Base-by-base conservation (phyloP, 2,888 invertebrate genomes). In the Drosophila incognita region DNA sequence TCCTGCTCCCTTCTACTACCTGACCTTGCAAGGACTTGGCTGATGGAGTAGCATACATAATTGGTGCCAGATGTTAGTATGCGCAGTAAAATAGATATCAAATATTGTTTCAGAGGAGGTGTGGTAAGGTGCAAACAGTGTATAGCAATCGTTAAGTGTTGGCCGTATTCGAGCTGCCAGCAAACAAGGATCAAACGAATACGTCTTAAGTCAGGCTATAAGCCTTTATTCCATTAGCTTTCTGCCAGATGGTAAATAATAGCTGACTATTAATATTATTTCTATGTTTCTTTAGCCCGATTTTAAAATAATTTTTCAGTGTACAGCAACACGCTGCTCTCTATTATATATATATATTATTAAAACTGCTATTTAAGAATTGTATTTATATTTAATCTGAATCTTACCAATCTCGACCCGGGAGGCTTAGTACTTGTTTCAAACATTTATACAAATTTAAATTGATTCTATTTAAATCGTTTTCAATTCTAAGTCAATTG, bases 1-100 rank as follows among this genome's bases (percentile, higher is more conserved):
- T 18, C 27, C 8, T 40, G 15, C 36, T 13, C 8, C 24, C 6
- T 21, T 11, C 18, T 11, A 15, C 21, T 13, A 4, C 38, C 24
- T 27, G 18, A 53, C 49, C 49, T 51, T 36, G 27, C 36, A 38
- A 54, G 58, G 33, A 27, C 33, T 46, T 52, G 38, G 2, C 52
- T 54, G 33, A 4, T 61, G 38, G 38, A 65, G 61, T 75, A 46
- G 63, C 54, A 69, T 65, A 74, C 58, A 56, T 65, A 82, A 78
- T 40, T 64, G 70, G 57, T 57, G 33, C 27, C 65, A 64, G 48
- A 29, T 38, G 58, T 52, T 62, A n/a, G 51, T 48, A 60, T 66
- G 31, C 40, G 27, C 64, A 60, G 52, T 82, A 69, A 74, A 79
- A 81, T 70, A 64, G 70, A 54, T 64, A 70, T 81, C 67, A 77